phyloP scores from a whole-genome alignment of 2,888 invertebrate genomes.

The Ornithoptera priamus region DNA sequence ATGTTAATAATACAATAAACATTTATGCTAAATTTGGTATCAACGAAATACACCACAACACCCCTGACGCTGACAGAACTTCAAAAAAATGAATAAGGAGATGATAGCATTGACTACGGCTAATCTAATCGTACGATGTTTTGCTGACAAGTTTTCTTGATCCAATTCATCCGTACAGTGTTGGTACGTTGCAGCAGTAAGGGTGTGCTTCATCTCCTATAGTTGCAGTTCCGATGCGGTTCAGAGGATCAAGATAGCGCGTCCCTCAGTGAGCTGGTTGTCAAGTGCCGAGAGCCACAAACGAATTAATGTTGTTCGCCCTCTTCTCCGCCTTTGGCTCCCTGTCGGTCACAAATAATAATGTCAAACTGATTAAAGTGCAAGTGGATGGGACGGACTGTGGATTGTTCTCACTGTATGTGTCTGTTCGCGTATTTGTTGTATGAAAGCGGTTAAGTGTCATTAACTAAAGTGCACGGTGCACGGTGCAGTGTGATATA shows the following conservation, averaged over 20 bases:
- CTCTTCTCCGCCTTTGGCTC: conserved; percentile 92
- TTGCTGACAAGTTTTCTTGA: conserved; percentile 51
- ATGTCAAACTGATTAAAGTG: conserved; percentile 23
- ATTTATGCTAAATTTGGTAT: conserved; percentile 74
- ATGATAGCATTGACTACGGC: conserved; percentile 46
- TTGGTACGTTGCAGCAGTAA: conserved; percentile 44
- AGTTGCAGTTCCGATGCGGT: conserved; percentile 56
- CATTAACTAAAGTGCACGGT: conserved; percentile 58
- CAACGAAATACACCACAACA: conserved; percentile 66
- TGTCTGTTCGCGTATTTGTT: conserved; percentile 16
- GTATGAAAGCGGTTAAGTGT: conserved; percentile 23
- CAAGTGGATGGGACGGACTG: background rate
- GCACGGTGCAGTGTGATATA: conserved; percentile 66
- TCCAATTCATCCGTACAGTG: conserved; percentile 51
- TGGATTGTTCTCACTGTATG: conserved; percentile 23
- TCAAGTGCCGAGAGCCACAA: conserved; percentile 87
- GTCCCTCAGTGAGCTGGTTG: conserved; percentile 81
- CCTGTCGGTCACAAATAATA: conserved; percentile 66
- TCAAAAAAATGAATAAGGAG: conserved; percentile 55
- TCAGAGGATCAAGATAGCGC: conserved; percentile 70
- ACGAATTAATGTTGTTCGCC: conserved; percentile 91
- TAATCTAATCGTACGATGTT: conserved; percentile 41
- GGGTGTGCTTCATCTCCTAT: conserved; percentile 52
- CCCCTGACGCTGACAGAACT: conserved; percentile 51
- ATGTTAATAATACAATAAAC: conserved; percentile 74